A percentile compares a stretch with the other conserved stretches of the same genome.
phyloP scores from a whole-genome alignment of 2,888 invertebrate species.

The Cephus nigrinus region DNA sequence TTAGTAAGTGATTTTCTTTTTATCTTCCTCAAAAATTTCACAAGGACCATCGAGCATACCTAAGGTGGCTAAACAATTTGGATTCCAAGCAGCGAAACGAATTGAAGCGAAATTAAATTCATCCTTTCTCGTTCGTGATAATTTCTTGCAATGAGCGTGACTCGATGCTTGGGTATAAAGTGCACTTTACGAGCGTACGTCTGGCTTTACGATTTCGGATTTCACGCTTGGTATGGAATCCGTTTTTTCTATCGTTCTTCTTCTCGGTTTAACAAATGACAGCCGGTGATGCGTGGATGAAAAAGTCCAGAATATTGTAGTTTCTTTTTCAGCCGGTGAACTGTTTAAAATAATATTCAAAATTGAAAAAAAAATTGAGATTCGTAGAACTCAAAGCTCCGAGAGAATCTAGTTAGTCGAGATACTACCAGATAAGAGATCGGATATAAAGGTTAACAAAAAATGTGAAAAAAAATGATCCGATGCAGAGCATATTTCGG shows the following conservation, averaged over 20 bases:
- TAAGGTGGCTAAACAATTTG: background rate
- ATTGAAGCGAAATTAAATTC: background rate
- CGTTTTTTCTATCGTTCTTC: background rate
- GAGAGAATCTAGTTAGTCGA: constrained; percentile 8
- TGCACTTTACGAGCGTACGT: background rate
- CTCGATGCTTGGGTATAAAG: background rate
- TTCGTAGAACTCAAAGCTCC: background rate
- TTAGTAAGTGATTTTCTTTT: background rate
- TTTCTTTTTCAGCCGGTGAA: background rate
- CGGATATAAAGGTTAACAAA: too few species aligned
- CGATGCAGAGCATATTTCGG: constrained; percentile 1
- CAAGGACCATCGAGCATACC: background rate
- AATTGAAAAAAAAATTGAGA: too few species aligned
- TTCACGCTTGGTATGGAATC: background rate
- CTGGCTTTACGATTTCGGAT: background rate
- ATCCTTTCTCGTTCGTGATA: background rate
- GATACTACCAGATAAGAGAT: too few species aligned
- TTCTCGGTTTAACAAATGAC: background rate
- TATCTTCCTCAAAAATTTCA: background rate
- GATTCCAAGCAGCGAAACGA: background rate
- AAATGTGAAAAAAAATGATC: background rate
- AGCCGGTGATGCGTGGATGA: background rate
- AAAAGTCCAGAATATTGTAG: background rate
- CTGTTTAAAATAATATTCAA: background rate
- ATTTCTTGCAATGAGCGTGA: background rate